Evolutionary conservation across 2,888 invertebrate species (phyloP), one percentile per base, ranked within the genome.

Genomic region (Hyles lineata): DNA sequence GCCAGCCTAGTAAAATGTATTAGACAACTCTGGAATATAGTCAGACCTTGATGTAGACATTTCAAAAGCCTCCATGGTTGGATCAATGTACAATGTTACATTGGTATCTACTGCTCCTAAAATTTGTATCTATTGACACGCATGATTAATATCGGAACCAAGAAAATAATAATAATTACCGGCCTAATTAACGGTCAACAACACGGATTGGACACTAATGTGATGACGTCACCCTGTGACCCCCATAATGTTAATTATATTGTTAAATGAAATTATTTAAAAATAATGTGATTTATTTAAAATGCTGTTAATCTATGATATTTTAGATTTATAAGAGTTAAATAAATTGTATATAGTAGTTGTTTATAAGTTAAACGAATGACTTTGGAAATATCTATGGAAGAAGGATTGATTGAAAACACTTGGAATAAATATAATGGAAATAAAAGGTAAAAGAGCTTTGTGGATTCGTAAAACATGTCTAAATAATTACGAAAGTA

Each of bases 281-380:
- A 55, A 63, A 72, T 43, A 69, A 67, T 67, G 63, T 75, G 76
- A 74, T 73, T 70, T 71, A 72, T 69, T 60, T 71, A 74, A 67
- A 76, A 69, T 63, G 61, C 83, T 85, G 86, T 87, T 86, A 80
- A 78, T 76, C 74, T 76, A 75, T 78, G 76, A 84, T 85, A 82
- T 81, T 80, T 76, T 81, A 82, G 76, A 79, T 79, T 78, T 79
- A 81, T 70, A 70, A 74, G 70, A 58, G 60, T 72, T 69, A 67
- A 70, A 72, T 58, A 72, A 76, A 59, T 55, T 79, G 79, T 81
- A 81, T 72, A 79, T 81, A 78, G 60, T 74, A 78, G 71, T 70
- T 43, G 72, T 72, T 62, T 8, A 23, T 63, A 35, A 63, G 23
- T 23, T 23, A 21, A 63, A 35, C 11, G 43, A 21, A 63, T 15